Base-by-base conservation (phyloP, 2,797 vertebrate species). In the Rhodeus uyekii region DNA sequence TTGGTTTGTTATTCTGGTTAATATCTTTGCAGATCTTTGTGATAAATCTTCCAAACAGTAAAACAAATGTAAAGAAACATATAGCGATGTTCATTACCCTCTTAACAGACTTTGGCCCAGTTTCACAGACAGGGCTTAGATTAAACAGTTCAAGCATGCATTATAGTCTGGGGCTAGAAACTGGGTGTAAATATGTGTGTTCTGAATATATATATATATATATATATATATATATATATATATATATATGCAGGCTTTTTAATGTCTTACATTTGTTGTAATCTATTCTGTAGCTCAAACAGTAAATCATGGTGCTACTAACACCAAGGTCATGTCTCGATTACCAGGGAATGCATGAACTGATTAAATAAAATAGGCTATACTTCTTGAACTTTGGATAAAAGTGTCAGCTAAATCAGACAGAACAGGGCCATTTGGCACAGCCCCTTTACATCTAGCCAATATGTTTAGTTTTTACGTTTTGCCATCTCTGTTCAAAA, bases 11-110 rank as follows among this genome's bases (percentile, higher is more conserved):
- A 36, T 19, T 73, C 8, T 73, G 87, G 79, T 85, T 88, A 80
- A 92, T 87, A n/a, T 91, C 78, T 44, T 55, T 82, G 72, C 90
- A 89, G 64, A 93, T 60, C 89, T 96, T 97, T 44, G 94, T 96
- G 86, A 98, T 89, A 82, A 97, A 91, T 86, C 97, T 98, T 46
- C 76, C 29, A 46, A 85, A 71, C 29, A 72, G 29, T 44, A 64
- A 42, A 42, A 36, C 18, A 39, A 13, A 60, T 48, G 16, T 18
- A 50, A 24, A 55, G 5, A 3, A 48, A 60, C 36, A n/a, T 27
- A 24, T 10, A 55, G 13, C 55, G 14, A 16, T 50, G 7, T 8
- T 46, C 7, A 38, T 10, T 55, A 38, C 19, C 5, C 38, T 1
- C 44, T 77, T 8, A 53, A 63, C 27, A 48, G n/a, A 42, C 5